Evolutionary conservation across 2,888 invertebrate genomes (phyloP).

Genomic region (Agonopterix heracliana): DNA sequence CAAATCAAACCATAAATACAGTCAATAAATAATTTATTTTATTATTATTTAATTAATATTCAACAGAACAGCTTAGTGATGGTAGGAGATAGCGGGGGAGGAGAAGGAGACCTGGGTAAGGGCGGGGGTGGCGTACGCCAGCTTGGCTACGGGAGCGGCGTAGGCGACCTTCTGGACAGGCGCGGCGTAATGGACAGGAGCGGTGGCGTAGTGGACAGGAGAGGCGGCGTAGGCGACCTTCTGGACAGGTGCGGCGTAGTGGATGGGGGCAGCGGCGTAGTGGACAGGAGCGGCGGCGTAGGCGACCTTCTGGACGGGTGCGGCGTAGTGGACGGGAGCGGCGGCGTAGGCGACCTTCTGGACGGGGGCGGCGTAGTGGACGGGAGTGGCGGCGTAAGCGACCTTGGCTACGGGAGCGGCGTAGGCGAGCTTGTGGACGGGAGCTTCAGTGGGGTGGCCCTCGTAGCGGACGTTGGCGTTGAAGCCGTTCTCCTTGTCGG

Average conservation of each 20-base stretch:
- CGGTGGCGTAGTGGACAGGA: constrained; percentile 24
- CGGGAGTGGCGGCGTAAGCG: constrained; percentile 47
- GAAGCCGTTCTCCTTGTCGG: constrained; percentile 44
- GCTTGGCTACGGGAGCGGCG: constrained; percentile 33
- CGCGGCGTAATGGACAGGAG: constrained; percentile 26
- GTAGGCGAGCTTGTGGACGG: constrained; percentile 24
- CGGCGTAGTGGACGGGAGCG: constrained; percentile 38
- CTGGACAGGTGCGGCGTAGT: constrained; percentile 22
- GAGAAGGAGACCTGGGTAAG: constrained; percentile 31
- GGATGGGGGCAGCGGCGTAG: constrained; percentile 16
- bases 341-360: constrained; percentile 12
- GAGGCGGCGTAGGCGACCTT: constrained; percentile 22
- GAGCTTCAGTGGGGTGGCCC: constrained; percentile 22
- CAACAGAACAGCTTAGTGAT: constrained; percentile 38
- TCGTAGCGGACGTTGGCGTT: constrained; percentile 36
- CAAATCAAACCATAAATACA: constrained; percentile 9
- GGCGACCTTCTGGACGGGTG: constrained; percentile 17
- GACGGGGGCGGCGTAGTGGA: constrained; percentile 57
- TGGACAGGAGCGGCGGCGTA: constrained; percentile 29
- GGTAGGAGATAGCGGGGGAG: constrained; percentile 56
- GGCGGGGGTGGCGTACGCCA: constrained; percentile 24
- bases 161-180: constrained; percentile 27
- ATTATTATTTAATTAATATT: background rate
- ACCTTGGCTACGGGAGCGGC: constrained; percentile 22
- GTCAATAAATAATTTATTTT: constrained; percentile 37